Evolutionary conservation across 2,888 invertebrate species (phyloP), one percentile per base, ranked within the genome.

Genomic region (Thereva unica): DNA sequence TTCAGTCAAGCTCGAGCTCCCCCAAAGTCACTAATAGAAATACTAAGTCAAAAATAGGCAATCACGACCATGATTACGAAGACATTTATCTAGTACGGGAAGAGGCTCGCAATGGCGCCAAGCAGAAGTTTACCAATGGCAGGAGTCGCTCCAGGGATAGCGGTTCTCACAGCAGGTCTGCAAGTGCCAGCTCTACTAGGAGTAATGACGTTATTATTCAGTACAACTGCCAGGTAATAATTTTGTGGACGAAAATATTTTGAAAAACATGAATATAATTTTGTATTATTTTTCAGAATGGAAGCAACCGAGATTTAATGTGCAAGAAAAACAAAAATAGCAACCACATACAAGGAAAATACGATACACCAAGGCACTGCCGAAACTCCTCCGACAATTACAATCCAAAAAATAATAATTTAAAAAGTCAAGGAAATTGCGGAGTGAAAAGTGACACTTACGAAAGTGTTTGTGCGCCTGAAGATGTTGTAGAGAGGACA

Each of bases 51-150:
- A 65, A 67, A 57, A 70, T 72, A 50, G 74, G 69, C 67, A 71
- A 73, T 9, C 84, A 84, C 69, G 86, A 86, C 71, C 89, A 91
- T 74, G 92, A 92, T 76, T 92, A 92, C 77, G 92, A 92, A 78
- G 92, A 92, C 74, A 92, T 92, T 69, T 91, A 91, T 76, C 77
- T 90, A 78, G 86, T 90, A 59, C 83, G 87, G 63, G 88, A 89
- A 55, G 88, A 86, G 71, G 80, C 81, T 7, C 78, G 76, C 68
- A 71, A 61, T 37, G 64, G 63, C 59, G 35, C 70, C 7, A 78
- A 78, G 50, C 74, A 76, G 45, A 77, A 76, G 68, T 77, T 75
- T 67, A 75, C 73, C 67, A 75, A 75, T 56, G 78, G 78, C 69
- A 84, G 86, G 75, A 86, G 86, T 71, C 83, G 83, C 68, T 86